phyloP scores from a whole-genome alignment of 2,113 vertebrate genomes.

The Hippocampus guttulatus region DNA sequence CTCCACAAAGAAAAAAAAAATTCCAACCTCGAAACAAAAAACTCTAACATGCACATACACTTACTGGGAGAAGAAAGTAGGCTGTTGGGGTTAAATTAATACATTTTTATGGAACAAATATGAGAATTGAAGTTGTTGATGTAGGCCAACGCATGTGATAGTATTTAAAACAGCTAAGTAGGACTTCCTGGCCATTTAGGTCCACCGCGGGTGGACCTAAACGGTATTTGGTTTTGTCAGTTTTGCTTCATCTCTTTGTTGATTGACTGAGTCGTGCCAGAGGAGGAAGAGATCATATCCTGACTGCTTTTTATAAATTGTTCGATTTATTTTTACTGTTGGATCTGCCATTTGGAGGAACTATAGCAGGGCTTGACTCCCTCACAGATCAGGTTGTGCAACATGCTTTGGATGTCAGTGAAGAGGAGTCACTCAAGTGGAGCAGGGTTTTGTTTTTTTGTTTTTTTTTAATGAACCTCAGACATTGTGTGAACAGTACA shows the following conservation, averaged over 20 bases:
- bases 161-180: background rate
- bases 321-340: background rate
- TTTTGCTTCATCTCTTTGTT: background rate
- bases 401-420: background rate
- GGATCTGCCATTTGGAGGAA: background rate
- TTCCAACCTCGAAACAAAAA: too few relatives aligned
- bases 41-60: too few relatives aligned
- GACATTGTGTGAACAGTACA: background rate
- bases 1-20: too few relatives aligned
- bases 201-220: background rate
- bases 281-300: background rate
- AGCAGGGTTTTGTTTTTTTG: background rate
- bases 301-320: background rate
- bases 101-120: background rate
- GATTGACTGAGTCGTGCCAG: background rate
- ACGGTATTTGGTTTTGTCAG: background rate
- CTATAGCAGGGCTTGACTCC: background rate
- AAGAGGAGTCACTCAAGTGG: background rate
- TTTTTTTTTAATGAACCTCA: background rate
- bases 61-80: too few relatives aligned
- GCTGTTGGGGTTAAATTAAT: too few relatives aligned
- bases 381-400: slow-evolving; percentile 6
- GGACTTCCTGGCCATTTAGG: background rate
- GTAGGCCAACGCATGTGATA: background rate
- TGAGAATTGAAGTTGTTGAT: background rate